A percentile compares a stretch with the other conserved stretches of the same genome.
These are phyloP conservation scores for Leptopterna dolabrata DNA, from an alignment of 2,888 invertebrate species.

Conservation along the genomic window DNA sequence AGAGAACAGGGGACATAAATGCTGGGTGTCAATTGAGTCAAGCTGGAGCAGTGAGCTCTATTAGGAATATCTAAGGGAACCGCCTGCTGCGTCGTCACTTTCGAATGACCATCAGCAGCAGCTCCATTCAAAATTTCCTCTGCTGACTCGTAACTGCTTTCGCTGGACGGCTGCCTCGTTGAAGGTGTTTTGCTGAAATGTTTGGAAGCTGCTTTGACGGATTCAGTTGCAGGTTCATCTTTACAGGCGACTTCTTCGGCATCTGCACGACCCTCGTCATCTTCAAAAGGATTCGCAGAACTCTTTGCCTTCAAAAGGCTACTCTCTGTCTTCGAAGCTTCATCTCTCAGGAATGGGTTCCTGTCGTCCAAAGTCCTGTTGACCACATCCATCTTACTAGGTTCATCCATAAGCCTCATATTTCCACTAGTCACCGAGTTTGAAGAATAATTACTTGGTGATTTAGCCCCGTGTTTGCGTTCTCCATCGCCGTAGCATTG, in stretches of 20 bases:
- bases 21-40: neutral
- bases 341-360: neutral
- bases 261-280: neutral
- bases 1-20: neutral
- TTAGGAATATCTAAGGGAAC: neutral
- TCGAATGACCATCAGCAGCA: neutral
- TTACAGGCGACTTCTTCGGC: neutral
- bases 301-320: neutral
- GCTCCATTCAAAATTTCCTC: neutral
- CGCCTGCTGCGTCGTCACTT: no score
- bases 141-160: constrained; percentile 26
- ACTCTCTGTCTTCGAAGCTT: neutral
- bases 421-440: neutral
- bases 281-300: constrained; percentile 40
- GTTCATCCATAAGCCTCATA: neutral
- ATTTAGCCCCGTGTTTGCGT: neutral
- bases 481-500: neutral
- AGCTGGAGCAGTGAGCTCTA: neutral
- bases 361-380: neutral
- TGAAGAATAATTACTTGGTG: neutral
- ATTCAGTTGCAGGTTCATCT: neutral
- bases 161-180: neutral
- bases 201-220: neutral
- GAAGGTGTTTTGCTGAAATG: neutral
- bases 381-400: neutral